Evolutionary conservation across 2,113 vertebrate species (phyloP), one percentile per base, ranked within the genome.

Genomic region (Patagioenas fasciata): DNA sequence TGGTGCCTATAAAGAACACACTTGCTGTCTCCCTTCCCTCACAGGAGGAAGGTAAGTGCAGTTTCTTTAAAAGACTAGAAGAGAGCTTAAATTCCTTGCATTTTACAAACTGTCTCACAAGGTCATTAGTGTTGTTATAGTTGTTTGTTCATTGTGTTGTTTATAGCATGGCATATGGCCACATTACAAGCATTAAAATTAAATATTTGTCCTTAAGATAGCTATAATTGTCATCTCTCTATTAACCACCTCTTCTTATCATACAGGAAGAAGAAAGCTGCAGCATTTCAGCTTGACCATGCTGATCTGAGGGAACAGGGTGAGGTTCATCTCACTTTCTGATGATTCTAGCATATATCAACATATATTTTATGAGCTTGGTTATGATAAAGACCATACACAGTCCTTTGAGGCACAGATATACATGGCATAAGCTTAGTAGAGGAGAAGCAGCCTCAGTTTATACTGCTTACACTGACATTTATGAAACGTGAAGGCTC

Each of bases 181-280:
- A 90, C 32, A 67, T 26, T 83, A 48, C 48, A 90, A 86, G 21
- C 85, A 91, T 89, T 94, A 96, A 95, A 94, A 89, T 96, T 90
- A 96, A 96, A 94, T 96, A 94, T 88, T 80, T 94, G 36, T 60
- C 67, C 67, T 62, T 93, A 91, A 96, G 75, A 80, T 78, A 88
- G 51, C 72, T 93, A 67, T 83, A 96, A 94, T 75, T 88, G 69
- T 90, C 64, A 65, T 92, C 36, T 88, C 88, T 80, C 60, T 90
- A 77, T 94, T 96, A 95, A 83, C 53, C 51, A 71, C 65, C 32
- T 66, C 64, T 71, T 69, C 48, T 92, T 60, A 81, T 71, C 72
- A 71, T 44, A 67, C 6, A 58, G 48, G 23, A 73, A 81, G 77
- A 71, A 56, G 61, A 86, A 67, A 78, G 26, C 51, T 78, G 51